A percentile compares a stretch with the other conserved stretches of the same genome.
Conservation (phyloP, 2,888 invertebrate genomes). For the Morpho achilles region DNA sequence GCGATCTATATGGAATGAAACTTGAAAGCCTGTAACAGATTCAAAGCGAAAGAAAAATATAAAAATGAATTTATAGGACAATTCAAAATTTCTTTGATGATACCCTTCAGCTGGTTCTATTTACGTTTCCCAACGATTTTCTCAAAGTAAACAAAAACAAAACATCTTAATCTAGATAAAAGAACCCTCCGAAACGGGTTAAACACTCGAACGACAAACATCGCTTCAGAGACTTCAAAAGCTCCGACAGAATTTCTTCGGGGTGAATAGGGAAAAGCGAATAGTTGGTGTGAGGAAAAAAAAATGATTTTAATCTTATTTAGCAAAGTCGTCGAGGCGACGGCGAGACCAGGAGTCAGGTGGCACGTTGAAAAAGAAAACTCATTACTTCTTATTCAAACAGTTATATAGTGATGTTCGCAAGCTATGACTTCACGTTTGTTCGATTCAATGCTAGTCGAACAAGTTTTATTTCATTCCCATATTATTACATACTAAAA, state of each 20-base stretch:
- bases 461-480: too few relatives aligned
- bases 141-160: conserved; percentile 32
- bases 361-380: conserved; percentile 68
- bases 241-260: conserved; percentile 33
- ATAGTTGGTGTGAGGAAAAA: conserved; percentile 43
- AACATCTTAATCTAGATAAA: conserved; percentile 36
- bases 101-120: conserved; percentile 29
- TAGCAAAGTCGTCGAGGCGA: conserved; percentile 57
- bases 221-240: conserved; percentile 34
- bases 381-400: conserved; percentile 74
- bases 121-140: conserved; percentile 28
- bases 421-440: neutral
- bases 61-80: conserved; percentile 24
- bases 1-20: conserved; percentile 13
- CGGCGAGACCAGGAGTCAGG: conserved; percentile 63
- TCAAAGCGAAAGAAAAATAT: conserved; percentile 16
- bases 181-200: conserved; percentile 35
- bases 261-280: conserved; percentile 36
- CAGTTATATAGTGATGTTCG: conserved; percentile 43
- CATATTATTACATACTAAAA: too few relatives aligned
- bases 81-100: conserved; percentile 30
- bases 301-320: conserved; percentile 70
- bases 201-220: conserved; percentile 37
- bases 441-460: too few relatives aligned
- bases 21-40: conserved; percentile 15